Evolutionary conservation across 1,140 invertebrate genomes (phyloP).

Genomic region (Drosophila kanapiae): DNA sequence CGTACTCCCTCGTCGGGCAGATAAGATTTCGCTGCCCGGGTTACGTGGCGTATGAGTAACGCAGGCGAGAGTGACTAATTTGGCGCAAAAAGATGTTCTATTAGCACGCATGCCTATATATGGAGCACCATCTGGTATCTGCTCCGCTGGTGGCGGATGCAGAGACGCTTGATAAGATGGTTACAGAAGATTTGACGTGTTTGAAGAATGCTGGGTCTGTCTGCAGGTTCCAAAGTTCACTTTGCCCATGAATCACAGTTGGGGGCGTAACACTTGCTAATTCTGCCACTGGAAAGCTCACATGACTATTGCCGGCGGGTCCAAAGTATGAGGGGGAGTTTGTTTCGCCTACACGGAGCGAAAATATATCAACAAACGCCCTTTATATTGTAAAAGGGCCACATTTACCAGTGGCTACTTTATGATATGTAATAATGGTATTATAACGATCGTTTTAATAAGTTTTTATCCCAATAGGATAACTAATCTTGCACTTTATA

Average conservation of each 20-base stretch:
- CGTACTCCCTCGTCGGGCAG: constrained; percentile 5
- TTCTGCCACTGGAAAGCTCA: constrained; percentile 12
- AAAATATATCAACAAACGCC: background rate
- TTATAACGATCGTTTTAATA: background rate
- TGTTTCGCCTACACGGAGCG: background rate
- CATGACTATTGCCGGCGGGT: constrained; percentile 28
- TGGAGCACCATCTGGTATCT: constrained; percentile 19
- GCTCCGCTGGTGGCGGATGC: constrained; percentile 12
- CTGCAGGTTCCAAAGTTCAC: constrained; percentile 19
- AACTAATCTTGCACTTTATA: no score
- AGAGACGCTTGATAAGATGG: constrained; percentile 9
- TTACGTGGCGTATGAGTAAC: constrained; percentile 80
- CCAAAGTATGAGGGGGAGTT: constrained; percentile 32
- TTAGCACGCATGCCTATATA: background rate
- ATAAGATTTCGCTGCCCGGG: constrained; percentile 45
- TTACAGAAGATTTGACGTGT: constrained; percentile 14
- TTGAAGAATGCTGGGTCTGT: constrained; percentile 6
- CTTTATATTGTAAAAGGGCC: background rate
- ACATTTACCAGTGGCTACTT: background rate
- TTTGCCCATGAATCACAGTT: constrained; percentile 17
- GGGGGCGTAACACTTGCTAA: background rate
- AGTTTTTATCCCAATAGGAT: no score
- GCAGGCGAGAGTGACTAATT: constrained; percentile 23
- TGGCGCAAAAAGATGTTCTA: constrained; percentile 30
- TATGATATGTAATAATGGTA: background rate